These are phyloP conservation scores for Drosophila paramelanica DNA, from an alignment of 2,888 invertebrate genomes.

Conservation along the genomic window DNA sequence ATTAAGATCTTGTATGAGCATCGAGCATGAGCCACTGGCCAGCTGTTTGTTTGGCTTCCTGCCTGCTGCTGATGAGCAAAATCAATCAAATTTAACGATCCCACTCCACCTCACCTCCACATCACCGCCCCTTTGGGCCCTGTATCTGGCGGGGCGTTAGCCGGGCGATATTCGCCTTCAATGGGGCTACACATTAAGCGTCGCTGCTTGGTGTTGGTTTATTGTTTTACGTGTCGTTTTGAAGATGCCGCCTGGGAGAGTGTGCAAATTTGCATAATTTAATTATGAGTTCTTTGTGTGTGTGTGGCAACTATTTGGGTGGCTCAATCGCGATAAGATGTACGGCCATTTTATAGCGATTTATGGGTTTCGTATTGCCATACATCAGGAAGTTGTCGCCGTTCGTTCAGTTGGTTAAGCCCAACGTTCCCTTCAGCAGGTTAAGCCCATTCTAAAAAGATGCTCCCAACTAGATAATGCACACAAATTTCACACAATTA, in stretches of 20 bases:
- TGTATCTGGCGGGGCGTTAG: not conserved
- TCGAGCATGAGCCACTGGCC: slow-evolving; percentile 1
- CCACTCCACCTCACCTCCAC: not conserved
- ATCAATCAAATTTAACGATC: slow-evolving; percentile 79
- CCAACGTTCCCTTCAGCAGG: not conserved
- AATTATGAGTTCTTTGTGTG: slow-evolving; percentile 73
- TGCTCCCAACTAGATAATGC: slow-evolving; percentile 20
- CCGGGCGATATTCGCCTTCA: slow-evolving; percentile 16
- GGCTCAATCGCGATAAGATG: slow-evolving; percentile 65
- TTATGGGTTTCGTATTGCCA: slow-evolving; percentile 59
- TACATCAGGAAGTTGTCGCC: slow-evolving; percentile 63
- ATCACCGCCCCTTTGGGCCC: too few species aligned
- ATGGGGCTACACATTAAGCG: slow-evolving; percentile 38
- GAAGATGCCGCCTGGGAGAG: slow-evolving; percentile 57
- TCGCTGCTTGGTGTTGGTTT: slow-evolving; percentile 35
- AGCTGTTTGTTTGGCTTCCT: slow-evolving; percentile 50
- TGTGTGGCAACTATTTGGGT: slow-evolving; percentile 57
- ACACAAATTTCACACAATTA: slow-evolving; percentile 66
- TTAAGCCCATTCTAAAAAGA: slow-evolving; percentile 9
- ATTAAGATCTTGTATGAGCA: slow-evolving; percentile 57
- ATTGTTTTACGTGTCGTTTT: slow-evolving; percentile 50
- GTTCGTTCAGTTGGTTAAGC: slow-evolving; percentile 6
- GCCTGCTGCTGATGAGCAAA: slow-evolving; percentile 54
- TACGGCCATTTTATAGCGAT: slow-evolving; percentile 55
- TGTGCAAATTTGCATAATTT: slow-evolving; percentile 74